A percentile compares a stretch with the other conserved stretches of the same genome.
Conservation (phyloP, 92 coral and sea anemone species). For the Desmophyllum pertusum region DNA sequence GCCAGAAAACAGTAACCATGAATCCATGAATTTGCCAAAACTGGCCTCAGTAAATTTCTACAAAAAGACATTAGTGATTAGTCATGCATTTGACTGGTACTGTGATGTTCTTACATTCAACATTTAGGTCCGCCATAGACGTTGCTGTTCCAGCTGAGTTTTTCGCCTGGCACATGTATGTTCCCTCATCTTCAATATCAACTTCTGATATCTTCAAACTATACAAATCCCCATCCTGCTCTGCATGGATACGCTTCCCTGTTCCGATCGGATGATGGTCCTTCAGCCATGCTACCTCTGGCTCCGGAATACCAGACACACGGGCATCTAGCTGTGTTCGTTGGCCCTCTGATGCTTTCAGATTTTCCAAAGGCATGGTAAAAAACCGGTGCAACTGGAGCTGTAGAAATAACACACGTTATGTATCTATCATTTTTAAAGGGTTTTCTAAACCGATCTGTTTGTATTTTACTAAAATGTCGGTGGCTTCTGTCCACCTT, state of each 20-base stretch:
- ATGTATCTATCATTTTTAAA: neutral
- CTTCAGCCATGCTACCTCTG: slow-evolving; percentile 79
- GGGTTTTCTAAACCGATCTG: no score
- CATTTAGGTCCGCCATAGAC: slow-evolving; percentile 66
- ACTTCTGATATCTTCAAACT: slow-evolving; percentile 60
- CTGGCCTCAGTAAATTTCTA: neutral
- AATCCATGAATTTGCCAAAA: neutral
- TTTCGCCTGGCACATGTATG: slow-evolving; percentile 77
- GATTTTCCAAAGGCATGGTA: slow-evolving; percentile 58
- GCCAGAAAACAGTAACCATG: neutral
- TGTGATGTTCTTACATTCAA: slow-evolving; percentile 64
- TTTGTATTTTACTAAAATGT: no score
- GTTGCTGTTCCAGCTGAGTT: slow-evolving; percentile 78
- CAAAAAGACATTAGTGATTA: neutral
- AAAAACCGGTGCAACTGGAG: slow-evolving; percentile 60
- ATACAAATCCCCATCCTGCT: slow-evolving; percentile 62
- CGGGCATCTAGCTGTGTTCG: slow-evolving; percentile 59
- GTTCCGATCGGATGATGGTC: slow-evolving; percentile 64
- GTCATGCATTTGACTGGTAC: neutral
- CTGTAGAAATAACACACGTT: neutral
- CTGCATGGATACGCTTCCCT: slow-evolving; percentile 58
- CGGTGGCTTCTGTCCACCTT: no score
- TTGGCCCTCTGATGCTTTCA: slow-evolving; percentile 52
- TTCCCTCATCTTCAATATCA: slow-evolving; percentile 79
- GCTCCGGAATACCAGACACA: slow-evolving; percentile 78